Evolutionary conservation across 1,140 invertebrate species (phyloP).

Genomic region (Reticulitermes speratus): DNA sequence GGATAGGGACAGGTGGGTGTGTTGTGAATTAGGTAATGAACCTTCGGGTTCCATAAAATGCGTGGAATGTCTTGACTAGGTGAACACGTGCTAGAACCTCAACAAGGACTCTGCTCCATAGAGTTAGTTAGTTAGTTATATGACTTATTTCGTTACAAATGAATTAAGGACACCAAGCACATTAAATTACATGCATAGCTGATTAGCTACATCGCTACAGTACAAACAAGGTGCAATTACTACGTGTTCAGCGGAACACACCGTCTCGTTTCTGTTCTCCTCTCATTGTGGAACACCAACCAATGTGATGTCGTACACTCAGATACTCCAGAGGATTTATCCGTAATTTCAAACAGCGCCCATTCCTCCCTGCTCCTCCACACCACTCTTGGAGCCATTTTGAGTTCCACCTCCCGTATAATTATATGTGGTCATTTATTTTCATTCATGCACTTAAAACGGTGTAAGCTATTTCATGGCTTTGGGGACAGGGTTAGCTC

Average conservation of each 20-base stretch:
- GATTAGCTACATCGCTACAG: not conserved
- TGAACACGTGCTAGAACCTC: no score
- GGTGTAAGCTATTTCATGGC: conserved; percentile 10
- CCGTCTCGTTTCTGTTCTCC: not conserved
- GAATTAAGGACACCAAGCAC: not conserved
- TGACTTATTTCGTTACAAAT: no score
- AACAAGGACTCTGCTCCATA: no score
- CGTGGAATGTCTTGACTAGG: no score
- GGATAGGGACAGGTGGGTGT: no score
- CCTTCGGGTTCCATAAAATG: no score
- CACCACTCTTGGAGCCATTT: conserved; percentile 13
- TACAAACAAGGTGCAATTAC: not conserved
- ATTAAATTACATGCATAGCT: not conserved
- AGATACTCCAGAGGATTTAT: conserved; percentile 11
- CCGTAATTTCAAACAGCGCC: not conserved
- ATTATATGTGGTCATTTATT: conserved; percentile 17
- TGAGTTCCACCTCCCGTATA: conserved; percentile 14
- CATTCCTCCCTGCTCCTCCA: not conserved
- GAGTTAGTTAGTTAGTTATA: no score
- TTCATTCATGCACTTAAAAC: conserved; percentile 2
- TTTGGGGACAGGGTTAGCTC: not conserved
- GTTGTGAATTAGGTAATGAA: no score
- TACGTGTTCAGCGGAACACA: not conserved
- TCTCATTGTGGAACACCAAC: not conserved
- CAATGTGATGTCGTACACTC: not conserved